Percentiles rank a stretch among this genome's conserved stretches.
These are phyloP conservation scores for Bombus ignitus DNA, from an alignment of 1,140 invertebrate genomes.

Conservation along the genomic window DNA sequence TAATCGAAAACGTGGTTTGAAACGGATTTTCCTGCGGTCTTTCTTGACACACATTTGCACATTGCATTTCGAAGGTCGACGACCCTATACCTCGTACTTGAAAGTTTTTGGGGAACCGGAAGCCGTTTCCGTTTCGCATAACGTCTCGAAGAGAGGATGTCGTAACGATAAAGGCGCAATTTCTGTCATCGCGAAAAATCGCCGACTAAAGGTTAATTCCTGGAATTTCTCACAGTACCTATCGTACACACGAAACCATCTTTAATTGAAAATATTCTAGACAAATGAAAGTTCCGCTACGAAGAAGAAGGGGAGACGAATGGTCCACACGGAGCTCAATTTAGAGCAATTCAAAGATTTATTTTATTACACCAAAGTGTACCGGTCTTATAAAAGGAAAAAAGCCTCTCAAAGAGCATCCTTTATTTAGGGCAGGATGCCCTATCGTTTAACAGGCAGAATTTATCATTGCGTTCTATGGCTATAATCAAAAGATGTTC, in stretches of 20 bases:
- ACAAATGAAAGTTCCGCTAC: neutral
- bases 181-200: constrained; percentile 10
- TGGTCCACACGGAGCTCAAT: neutral
- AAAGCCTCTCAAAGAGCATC: neutral
- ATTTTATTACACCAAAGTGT: neutral
- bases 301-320: neutral
- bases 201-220: constrained; percentile 32
- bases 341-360: neutral
- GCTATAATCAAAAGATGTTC: too few relatives aligned
- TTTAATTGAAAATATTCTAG: neutral
- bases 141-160: constrained; percentile 27
- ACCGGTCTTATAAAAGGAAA: neutral
- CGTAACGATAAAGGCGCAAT: constrained; percentile 37
- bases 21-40: neutral
- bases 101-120: constrained; percentile 47
- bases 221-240: constrained; percentile 22
- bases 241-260: neutral
- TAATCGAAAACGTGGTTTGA: neutral
- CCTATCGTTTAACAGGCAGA: too few relatives aligned
- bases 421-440: too few relatives aligned
- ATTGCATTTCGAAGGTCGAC: neutral
- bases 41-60: constrained; percentile 16
- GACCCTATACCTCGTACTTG: constrained; percentile 8
- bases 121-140: constrained; percentile 44
- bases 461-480: too few relatives aligned